Base-by-base conservation (phyloP, 1,140 invertebrate genomes). In the Heliothis virescens region DNA sequence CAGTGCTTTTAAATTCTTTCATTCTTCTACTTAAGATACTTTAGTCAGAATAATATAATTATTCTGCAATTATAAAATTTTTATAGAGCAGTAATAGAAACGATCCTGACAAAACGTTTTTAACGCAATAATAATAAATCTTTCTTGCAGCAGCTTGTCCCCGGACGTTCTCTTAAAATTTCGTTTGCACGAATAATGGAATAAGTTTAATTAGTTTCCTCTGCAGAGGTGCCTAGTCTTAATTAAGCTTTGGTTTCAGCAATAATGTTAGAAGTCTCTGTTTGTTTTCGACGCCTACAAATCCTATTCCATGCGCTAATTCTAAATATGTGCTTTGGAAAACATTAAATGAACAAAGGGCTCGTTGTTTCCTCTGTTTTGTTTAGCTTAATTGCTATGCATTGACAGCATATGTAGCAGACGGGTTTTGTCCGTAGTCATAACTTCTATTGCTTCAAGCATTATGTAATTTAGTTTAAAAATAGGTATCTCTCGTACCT, bases 131-230 rank as follows among this genome's bases (percentile, higher is more conserved):
- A 82, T 79, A 84, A 85, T 82, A 87, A 86, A 85, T 86, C 83
- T 84, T 80, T 81, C 83, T 80, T 83, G 75, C 81, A 81, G 53
- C 74, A 79, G 71, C 79, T 81, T 82, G 81, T 83, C 82, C 78
- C 80, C 65, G 77, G 81, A 85, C 74, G 80, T 85, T 82, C 80
- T 83, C 83, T 87, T 88, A 85, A 87, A 89, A 87, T 86, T 86
- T 87, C 83, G 82, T 90, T 89, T 85, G 84, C 85, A 82, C 76
- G 83, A 88, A 89, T 93, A 92, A 91, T 91, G 87, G 86, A 91
- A 89, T 89, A 91, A 91, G 87, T 93, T 93, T 91, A 93, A 93
- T 92, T 91, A 91, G 90, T 90, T 91, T 87, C 79, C 83, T 83
- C 83, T 88, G 83, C 87, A 80, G 83, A 87, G 83, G 86, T 87